These are phyloP conservation scores for Champsocephalus esox DNA, from an alignment of 2,797 vertebrate genomes.

Conservation along the genomic window DNA sequence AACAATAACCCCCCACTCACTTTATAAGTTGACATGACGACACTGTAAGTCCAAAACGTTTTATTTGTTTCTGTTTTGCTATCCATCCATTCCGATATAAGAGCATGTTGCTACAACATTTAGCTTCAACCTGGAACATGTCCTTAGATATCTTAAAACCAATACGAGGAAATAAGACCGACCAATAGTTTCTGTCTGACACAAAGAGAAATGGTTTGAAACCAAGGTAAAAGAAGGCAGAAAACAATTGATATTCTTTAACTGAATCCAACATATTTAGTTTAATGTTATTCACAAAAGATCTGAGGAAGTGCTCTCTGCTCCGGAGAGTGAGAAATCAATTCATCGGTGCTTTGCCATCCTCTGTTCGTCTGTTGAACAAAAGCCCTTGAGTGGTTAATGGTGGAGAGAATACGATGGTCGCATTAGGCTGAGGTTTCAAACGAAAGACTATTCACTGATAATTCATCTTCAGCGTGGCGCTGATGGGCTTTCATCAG, in stretches of 20 bases:
- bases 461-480: constrained; percentile 2
- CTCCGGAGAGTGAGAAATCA: constrained; percentile 7
- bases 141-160: too few relatives aligned
- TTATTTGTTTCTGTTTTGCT: too few relatives aligned
- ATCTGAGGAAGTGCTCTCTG: not conserved
- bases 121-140: not conserved
- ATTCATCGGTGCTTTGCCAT: not conserved
- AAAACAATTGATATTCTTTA: not conserved
- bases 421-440: not conserved
- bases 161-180: not conserved
- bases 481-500: not conserved
- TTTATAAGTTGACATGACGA: too few relatives aligned
- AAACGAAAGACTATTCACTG: not conserved
- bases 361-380: not conserved
- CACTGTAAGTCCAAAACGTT: too few relatives aligned
- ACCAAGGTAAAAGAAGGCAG: not conserved
- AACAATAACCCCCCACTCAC: not conserved
- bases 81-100: too few relatives aligned
- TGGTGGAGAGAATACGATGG: constrained; percentile 4
- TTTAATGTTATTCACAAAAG: too few relatives aligned
- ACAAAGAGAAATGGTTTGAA: not conserved
- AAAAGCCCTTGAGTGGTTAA: not conserved
- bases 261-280: not conserved
- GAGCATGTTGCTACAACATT: too few relatives aligned
- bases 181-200: not conserved